Base-by-base conservation (phyloP, 92 coral and sea anemone genomes). In the Meandrina meandrites region DNA sequence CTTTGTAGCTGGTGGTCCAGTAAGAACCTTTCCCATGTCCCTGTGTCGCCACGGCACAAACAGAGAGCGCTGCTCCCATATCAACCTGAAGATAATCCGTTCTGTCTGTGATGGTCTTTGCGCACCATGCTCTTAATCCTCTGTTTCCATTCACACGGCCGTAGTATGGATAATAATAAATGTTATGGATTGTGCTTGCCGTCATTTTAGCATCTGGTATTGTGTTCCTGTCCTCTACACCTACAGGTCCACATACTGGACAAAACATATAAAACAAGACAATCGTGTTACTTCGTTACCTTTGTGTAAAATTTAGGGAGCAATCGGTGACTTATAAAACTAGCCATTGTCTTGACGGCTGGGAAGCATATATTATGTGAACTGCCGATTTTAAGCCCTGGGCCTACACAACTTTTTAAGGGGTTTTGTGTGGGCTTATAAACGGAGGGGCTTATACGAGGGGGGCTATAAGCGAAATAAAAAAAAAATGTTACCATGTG, bases 31-130 rank as follows among this genome's bases (percentile, higher is more conserved):
- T 21, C 3, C 5, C 4, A 19, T 24, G 5, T 35, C 80, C 80
- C 40, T 76, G 80, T 16, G 80, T 76, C 1, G 80, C 80, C 80
- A 76, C 58, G 3, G 80, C 80, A 51, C 80, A 76, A 76, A 76
- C 80, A 36, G 54, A 42, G 0, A 5, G 58, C 58, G 30, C 35
- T 31, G 36, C 35, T 30, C 42, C 75, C 42, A 69, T 42, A 14
- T 76, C 80, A 37, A 76, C 60, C 8, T 76, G 80, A 22, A 76
- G 58, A 76, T 76, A 76, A 35, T 76, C 57, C 24, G 54, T 37
- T 37, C 31, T 76, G 28, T 40, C 21, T 2, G 27, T n/a, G n/a
- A n/a, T 12, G n/a, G 19, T 18, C 22, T 18, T 42, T 10, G 80
- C 1, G 9, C 60, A 45, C 80, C 80, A 76, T 0, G 53, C 80